Percentiles rank a stretch among this genome's conserved stretches.
Evolutionary conservation across 2,888 invertebrate genomes (phyloP).

Genomic region (Noctua comes): DNA sequence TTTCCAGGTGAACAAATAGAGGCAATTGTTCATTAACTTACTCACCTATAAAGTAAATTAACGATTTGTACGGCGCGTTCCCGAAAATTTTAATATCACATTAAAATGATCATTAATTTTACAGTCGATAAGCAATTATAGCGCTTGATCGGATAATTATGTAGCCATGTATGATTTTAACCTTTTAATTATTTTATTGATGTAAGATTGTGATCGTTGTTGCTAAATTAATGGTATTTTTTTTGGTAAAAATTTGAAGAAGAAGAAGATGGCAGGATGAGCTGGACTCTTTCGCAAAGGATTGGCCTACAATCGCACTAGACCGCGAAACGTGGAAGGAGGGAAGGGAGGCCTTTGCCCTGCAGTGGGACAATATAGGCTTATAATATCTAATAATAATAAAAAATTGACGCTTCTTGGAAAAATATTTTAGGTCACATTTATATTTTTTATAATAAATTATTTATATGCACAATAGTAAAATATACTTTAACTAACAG

Average conservation of each 20-base stretch:
- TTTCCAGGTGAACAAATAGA: constrained; percentile 53
- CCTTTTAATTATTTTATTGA: constrained; percentile 37
- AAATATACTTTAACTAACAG: neutral
- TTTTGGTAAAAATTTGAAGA: neutral
- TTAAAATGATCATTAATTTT: constrained; percentile 75
- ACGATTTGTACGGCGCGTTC: constrained; percentile 55
- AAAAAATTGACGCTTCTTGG: neutral
- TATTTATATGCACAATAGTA: neutral
- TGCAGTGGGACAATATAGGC: no score
- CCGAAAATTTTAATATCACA: constrained; percentile 69
- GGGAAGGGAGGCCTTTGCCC: no score
- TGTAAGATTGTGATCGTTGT: neutral
- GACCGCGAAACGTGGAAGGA: no score
- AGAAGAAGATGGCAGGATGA: no score
- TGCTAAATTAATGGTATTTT: neutral
- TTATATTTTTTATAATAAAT: neutral
- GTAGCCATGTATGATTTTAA: constrained; percentile 54
- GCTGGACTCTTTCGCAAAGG: no score
- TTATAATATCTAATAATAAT: no score
- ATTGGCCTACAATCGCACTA: no score
- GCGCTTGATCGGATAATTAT: constrained; percentile 71
- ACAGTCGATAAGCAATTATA: constrained; percentile 76
- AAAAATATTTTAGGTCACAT: neutral
- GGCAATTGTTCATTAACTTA: constrained; percentile 46
- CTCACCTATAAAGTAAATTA: constrained; percentile 61